Percentiles rank a stretch among this genome's conserved stretches.
Evolutionary conservation across 1,140 invertebrate genomes (phyloP).

Genomic region (honey bee (Apis mellifera)): DNA sequence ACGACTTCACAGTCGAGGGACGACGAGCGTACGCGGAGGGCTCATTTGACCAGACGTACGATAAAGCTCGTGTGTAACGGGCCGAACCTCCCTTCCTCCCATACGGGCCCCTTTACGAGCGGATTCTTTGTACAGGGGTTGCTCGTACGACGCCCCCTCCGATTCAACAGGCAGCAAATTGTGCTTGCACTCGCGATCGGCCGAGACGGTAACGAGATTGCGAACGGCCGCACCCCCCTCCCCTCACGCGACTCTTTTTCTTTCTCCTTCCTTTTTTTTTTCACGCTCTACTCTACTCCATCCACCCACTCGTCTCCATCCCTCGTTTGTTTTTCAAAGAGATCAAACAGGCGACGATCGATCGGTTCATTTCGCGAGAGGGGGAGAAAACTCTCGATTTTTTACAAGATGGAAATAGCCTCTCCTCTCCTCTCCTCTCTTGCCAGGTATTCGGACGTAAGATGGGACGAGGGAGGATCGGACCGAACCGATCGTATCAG

Average conservation of each 20-base stretch:
- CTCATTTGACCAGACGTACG: conserved; percentile 76
- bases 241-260: not conserved
- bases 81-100: conserved; percentile 65
- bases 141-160: conserved; percentile 24
- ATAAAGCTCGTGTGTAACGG: conserved; percentile 76
- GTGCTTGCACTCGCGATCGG: not conserved
- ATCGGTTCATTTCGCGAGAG: too few relatives aligned
- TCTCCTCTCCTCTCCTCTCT: rapidly evolving
- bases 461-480: not conserved
- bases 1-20: conserved; percentile 48
- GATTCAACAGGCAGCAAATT: conserved; percentile 56
- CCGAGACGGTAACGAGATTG: conserved; percentile 33
- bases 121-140: conserved; percentile 49
- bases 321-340: too few relatives aligned
- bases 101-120: conserved; percentile 50
- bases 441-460: too few relatives aligned
- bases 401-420: too few relatives aligned
- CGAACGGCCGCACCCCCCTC: too few relatives aligned
- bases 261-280: not conserved
- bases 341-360: too few relatives aligned
- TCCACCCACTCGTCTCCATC: too few relatives aligned
- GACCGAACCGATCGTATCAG: not conserved
- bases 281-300: too few relatives aligned
- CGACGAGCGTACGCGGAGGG: conserved; percentile 55
- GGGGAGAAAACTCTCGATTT: too few relatives aligned